These are phyloP conservation scores for Dryomyza anilis DNA, from an alignment of 2,888 invertebrate genomes.

Conservation along the genomic window DNA sequence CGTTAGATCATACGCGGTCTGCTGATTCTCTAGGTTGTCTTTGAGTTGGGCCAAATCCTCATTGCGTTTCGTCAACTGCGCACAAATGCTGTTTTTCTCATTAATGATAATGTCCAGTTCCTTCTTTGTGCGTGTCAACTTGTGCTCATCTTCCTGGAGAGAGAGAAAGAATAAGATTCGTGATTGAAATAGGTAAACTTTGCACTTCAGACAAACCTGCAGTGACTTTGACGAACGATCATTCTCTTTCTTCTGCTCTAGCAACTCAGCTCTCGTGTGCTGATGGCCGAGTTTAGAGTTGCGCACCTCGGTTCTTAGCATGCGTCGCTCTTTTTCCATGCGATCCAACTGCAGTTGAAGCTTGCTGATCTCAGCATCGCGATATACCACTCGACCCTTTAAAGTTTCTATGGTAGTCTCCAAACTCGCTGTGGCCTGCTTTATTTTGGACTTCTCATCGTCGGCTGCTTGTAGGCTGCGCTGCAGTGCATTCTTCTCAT, in stretches of 20 bases:
- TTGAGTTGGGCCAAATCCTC: constrained; percentile 80
- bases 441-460: constrained; percentile 73
- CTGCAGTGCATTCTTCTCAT: constrained; percentile 77
- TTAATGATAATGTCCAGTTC: constrained; percentile 76
- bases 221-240: constrained; percentile 71
- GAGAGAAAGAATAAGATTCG: not conserved
- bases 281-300: constrained; percentile 55
- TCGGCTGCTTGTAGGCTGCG: constrained; percentile 72
- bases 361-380: constrained; percentile 75
- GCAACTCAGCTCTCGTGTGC: constrained; percentile 57
- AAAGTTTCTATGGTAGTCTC: constrained; percentile 47
- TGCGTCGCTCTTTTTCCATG: constrained; percentile 74
- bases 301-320: constrained; percentile 64
- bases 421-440: constrained; percentile 73
- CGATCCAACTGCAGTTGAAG: constrained; percentile 71
- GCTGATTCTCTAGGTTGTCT: constrained; percentile 79
- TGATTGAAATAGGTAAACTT: not conserved
- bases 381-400: constrained; percentile 76
- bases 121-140: constrained; percentile 71
- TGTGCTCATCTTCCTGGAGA: constrained; percentile 69
- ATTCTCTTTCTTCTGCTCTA: constrained; percentile 57
- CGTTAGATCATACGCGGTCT: constrained; percentile 78
- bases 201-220: constrained; percentile 46
- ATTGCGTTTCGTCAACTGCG: constrained; percentile 80
- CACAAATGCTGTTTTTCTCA: constrained; percentile 81